Evolutionary conservation across 1,140 invertebrate species (phyloP).

Genomic region (Linepithema humile): DNA sequence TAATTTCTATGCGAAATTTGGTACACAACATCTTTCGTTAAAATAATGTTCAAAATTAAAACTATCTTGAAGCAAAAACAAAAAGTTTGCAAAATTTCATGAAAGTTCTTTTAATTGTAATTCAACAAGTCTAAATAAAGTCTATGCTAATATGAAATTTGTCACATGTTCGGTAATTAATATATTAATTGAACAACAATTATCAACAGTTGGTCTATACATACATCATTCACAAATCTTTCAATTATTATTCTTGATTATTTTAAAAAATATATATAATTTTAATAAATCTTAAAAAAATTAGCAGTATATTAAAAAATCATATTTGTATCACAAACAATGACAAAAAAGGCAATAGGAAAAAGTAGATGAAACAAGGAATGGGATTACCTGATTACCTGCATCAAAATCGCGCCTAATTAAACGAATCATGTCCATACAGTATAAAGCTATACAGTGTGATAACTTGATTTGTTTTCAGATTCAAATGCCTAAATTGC

Average conservation of each 20-base stretch:
- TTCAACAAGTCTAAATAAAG: background rate
- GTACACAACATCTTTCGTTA: background rate
- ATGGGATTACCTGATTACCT: background rate
- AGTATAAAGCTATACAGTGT: constrained; percentile 28
- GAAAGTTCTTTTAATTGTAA: background rate
- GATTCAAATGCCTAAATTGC: constrained; percentile 80
- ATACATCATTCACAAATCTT: background rate
- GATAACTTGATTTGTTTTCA: constrained; percentile 75
- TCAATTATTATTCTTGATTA: no score
- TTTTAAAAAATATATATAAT: no score
- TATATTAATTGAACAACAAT: background rate
- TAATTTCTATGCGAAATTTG: background rate
- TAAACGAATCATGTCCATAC: background rate
- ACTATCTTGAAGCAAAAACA: background rate
- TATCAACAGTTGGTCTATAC: background rate
- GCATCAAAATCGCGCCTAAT: background rate
- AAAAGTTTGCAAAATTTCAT: background rate
- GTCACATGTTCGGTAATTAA: background rate
- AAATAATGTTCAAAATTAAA: constrained; percentile 7
- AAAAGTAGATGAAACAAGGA: background rate
- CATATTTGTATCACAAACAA: no score
- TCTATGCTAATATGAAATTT: background rate
- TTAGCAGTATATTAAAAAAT: no score
- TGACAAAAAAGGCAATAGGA: no score
- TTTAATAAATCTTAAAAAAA: no score